Evolutionary conservation across 2,113 vertebrate species (phyloP), one percentile per base, ranked within the genome.

Genomic region (Rallus limicola): DNA sequence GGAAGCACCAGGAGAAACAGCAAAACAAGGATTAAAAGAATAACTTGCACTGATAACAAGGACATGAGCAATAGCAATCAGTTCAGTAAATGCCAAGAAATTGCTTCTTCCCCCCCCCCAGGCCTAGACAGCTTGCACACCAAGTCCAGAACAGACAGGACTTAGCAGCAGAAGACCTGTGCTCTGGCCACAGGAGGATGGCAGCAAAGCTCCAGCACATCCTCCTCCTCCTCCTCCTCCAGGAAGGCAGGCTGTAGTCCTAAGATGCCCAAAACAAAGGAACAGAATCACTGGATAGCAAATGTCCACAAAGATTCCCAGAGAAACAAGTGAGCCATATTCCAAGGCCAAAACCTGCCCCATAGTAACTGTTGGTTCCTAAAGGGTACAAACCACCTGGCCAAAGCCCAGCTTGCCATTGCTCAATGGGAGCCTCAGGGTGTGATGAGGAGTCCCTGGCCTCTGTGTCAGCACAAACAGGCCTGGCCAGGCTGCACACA

Each of bases 91-190:
- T 23, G 34, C 38, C 76, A 52, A 18, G 71, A 33, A 69, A 2
- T 19, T 67, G 23, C 5, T 48, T 64, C 14, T 48, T 79, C 52
- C 67, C 4, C 0, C 52, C 67, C 4, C 0, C 44, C 26, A 19
- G 33, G 52, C 81, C 28, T n/a, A 7, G 44, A 52, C 59, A 26
- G 18, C n/a, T 83, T 46, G 58, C 16, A 28, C 20, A 8, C 44
- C 11, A 16, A 18, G 20, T 4, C 38, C 34, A 56, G 36, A 34
- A 7, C 50, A 1, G 4, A 12, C 53, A 5, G 36, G 44, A n/a
- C 36, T 20, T 65, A 34, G 29, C 59, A 64, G 72, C 34, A 71
- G 42, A 38, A 48, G 19, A 34, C n/a, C 29, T 34, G n/a, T 0
- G 3, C 20, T 34, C 40, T 78, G 81, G 56, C 48, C 31, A 1